Conservation (phyloP, 2,113 vertebrate genomes). For the Actinemys pallida region DNA sequence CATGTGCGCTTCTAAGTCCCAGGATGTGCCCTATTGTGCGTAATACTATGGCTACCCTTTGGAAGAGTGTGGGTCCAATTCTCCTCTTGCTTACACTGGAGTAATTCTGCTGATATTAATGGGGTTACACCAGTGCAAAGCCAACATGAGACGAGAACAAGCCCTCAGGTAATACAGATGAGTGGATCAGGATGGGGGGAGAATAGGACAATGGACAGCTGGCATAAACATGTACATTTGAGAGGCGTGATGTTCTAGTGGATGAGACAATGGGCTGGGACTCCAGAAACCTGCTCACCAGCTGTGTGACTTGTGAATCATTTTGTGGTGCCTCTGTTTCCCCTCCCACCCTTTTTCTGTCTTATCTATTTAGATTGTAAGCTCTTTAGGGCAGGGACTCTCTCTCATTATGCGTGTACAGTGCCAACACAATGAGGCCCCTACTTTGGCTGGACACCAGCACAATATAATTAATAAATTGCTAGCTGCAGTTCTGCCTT, state of each 20-base stretch:
- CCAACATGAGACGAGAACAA: not conserved
- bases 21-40: not conserved
- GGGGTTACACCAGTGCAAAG: not conserved
- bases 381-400: not conserved
- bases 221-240: not conserved
- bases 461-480: not conserved
- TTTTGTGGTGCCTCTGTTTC: not conserved
- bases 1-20: fast-evolving
- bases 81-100: not conserved
- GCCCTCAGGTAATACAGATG: not conserved
- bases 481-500: not conserved
- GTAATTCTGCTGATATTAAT: not conserved
- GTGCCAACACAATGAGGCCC: not conserved
- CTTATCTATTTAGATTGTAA: not conserved
- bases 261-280: not conserved
- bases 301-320: not conserved
- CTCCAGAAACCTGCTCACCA: not conserved
- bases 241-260: not conserved
- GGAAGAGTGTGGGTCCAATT: not conserved
- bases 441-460: not conserved
- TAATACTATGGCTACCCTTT: not conserved
- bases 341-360: not conserved
- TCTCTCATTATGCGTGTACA: fast-evolving
- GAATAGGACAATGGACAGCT: not conserved
- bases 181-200: not conserved